These are phyloP conservation scores for Blastomussa wellsi DNA, from an alignment of 92 coral and sea anemone species.

Conservation along the genomic window DNA sequence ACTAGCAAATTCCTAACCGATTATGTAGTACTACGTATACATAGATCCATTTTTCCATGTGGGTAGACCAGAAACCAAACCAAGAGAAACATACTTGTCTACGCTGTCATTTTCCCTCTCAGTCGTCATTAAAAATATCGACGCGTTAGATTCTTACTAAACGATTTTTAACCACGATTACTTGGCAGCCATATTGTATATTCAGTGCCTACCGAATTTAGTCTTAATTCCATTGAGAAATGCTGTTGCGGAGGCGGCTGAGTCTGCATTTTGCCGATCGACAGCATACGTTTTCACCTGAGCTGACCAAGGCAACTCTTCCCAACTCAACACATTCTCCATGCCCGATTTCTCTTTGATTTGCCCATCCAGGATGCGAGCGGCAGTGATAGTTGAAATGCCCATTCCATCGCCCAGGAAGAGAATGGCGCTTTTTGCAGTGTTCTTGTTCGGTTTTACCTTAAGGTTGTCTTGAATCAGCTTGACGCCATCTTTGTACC, in stretches of 20 bases:
- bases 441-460: constrained; percentile 56
- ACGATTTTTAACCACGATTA: too few relatives aligned
- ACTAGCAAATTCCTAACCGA: too few relatives aligned
- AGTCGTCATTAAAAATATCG: too few relatives aligned
- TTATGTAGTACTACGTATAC: too few relatives aligned
- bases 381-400: constrained; percentile 62
- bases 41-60: too few relatives aligned
- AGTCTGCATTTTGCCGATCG: constrained; percentile 73
- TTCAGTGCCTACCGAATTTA: constrained; percentile 52
- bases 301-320: constrained; percentile 74
- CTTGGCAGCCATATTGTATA: too few relatives aligned
- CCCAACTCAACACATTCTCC: constrained; percentile 78
- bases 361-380: constrained; percentile 75
- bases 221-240: constrained; percentile 78
- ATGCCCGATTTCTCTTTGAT: constrained; percentile 66
- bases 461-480: constrained; percentile 64
- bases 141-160: too few relatives aligned
- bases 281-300: constrained; percentile 77
- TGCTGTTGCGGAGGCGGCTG: constrained; percentile 89
- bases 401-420: constrained; percentile 87
- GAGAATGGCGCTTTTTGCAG: constrained; percentile 76
- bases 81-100: too few relatives aligned
- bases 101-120: too few relatives aligned
- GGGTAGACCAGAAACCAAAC: too few relatives aligned
- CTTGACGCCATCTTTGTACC: constrained; percentile 80